Evolutionary conservation across 2,888 invertebrate species (phyloP), one percentile per base, ranked within the genome.

Genomic region (Mesochorus sp.): DNA sequence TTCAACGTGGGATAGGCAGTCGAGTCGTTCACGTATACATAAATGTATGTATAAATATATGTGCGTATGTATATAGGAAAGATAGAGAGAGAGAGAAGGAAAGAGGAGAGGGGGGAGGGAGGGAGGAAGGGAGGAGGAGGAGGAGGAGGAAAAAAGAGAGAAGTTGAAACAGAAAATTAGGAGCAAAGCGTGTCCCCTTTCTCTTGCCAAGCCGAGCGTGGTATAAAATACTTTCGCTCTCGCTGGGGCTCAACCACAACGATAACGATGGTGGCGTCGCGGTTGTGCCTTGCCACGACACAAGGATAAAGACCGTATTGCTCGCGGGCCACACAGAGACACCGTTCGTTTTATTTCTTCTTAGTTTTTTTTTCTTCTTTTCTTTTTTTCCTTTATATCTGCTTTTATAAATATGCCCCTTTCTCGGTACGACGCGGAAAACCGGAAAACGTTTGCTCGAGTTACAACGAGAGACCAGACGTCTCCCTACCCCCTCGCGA

Each of bases 101-200:
- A 61, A 51, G 49, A 14, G 37, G 28, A 39, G 61, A 67, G 73
- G 73, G 49, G 61, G 39, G 12, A 8, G 37, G n/a, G 37, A 37
- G 39, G 12, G 6, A 12, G n/a, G 37, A 37, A 37, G 12, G 37
- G 12, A 12, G 8, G 8, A 62, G 57, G 28, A 37, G 1, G 1
- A 51, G 14, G 2, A 17, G 2, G 31, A 51, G 1, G 4, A 53
- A 61, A 51, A 57, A 14, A 49, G 28, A 39, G 61, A 67, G 73
- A 77, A 55, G 61, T 87, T 87, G 86, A 89, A 87, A 83, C 90
- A 89, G 90, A 91, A 82, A 91, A 91, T 91, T 91, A 89, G 90
- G 90, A 91, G 89, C 89, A 89, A 87, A 89, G 87, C 89, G 87
- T 91, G 90, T 90, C 90, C 90, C 91, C 91, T 91, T 91, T 91